These are phyloP conservation scores for Rhagoletis pomonella DNA, from an alignment of 1,140 invertebrate genomes.

Conservation along the genomic window DNA sequence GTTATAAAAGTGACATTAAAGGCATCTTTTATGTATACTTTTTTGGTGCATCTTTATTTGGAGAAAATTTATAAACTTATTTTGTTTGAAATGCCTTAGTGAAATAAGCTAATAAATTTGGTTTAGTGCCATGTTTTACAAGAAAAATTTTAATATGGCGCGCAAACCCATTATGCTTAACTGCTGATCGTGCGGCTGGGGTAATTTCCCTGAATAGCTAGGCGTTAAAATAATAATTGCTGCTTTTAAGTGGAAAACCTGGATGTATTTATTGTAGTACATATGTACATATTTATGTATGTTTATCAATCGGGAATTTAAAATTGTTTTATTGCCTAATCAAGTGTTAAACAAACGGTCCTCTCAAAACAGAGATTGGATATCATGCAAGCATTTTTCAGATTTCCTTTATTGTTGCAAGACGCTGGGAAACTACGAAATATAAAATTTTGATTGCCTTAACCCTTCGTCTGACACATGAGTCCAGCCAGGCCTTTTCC, in stretches of 20 bases:
- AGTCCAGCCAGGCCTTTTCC: too few species aligned
- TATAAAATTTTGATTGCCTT: too few species aligned
- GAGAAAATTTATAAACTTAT: neutral
- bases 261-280: too few species aligned
- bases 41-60: neutral
- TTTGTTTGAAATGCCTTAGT: neutral
- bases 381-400: too few species aligned
- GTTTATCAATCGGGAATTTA: neutral
- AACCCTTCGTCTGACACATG: too few species aligned
- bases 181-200: neutral
- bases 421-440: too few species aligned
- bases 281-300: neutral
- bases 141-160: neutral
- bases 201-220: neutral
- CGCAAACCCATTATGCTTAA: neutral
- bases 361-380: too few species aligned
- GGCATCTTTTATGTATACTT: neutral
- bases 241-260: neutral
- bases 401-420: too few species aligned
- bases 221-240: slow-evolving; percentile 45
- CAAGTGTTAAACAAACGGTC: neutral
- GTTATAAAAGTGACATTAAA: slow-evolving; percentile 27
- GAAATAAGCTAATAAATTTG: neutral
- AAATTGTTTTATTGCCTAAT: slow-evolving; percentile 39
- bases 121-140: slow-evolving; percentile 18